phyloP scores from a whole-genome alignment of 2,113 vertebrate species.

The Peromyscus leucopus region DNA sequence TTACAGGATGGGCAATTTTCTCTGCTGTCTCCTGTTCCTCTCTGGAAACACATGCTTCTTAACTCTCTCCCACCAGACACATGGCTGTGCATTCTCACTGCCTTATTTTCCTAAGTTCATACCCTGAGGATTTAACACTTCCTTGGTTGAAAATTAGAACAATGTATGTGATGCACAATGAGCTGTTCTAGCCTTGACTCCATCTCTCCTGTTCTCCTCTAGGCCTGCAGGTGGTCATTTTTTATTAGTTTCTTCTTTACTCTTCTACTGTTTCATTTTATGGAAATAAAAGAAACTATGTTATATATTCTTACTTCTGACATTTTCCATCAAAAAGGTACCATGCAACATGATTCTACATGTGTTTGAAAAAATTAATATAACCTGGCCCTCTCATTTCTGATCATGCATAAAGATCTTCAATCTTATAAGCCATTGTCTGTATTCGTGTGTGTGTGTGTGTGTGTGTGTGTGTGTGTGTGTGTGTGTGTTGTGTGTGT shows the following conservation, averaged over 20 bases:
- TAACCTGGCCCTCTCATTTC: not conserved
- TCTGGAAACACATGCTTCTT: not conserved
- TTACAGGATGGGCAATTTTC: not conserved
- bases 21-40: not conserved
- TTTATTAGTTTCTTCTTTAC: not conserved
- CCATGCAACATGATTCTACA: not conserved
- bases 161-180: not conserved
- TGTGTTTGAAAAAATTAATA: not conserved
- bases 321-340: not conserved
- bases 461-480: not conserved
- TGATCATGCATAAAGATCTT: not conserved
- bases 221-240: not conserved
- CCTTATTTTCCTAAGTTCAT: not conserved
- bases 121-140: not conserved
- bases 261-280: not conserved
- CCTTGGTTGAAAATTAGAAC: not conserved
- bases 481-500: no score
- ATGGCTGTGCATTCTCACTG: not conserved
- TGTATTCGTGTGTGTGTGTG: not conserved
- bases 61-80: not conserved
- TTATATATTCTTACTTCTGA: not conserved
- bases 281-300: not conserved
- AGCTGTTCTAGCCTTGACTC: not conserved
- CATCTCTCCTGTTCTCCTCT: not conserved
- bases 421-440: not conserved